A percentile compares a stretch with the other conserved stretches of the same genome.
phyloP scores from a whole-genome alignment of 2,888 invertebrate species.

The Cetonia aurata region DNA sequence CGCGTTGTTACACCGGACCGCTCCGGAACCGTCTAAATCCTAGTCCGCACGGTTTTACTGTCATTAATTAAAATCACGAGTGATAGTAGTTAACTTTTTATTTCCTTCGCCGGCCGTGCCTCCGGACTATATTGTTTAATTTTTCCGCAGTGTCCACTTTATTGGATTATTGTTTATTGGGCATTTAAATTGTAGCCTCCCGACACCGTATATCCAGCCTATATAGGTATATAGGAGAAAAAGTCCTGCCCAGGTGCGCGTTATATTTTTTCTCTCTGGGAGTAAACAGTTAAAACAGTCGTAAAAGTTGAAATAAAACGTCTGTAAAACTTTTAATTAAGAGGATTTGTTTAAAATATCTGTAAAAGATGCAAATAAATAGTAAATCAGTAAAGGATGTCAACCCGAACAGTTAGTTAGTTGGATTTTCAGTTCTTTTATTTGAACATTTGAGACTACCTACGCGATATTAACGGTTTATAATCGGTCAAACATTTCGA shows the following conservation, averaged over 20 bases:
- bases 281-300: conserved; percentile 31
- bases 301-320: conserved; percentile 36
- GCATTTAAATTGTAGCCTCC: conserved; percentile 44
- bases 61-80: conserved; percentile 64
- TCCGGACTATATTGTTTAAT: conserved; percentile 45
- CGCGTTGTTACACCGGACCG: conserved; percentile 42
- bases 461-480: too few species aligned
- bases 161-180: conserved; percentile 49
- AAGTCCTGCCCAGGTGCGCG: conserved; percentile 27
- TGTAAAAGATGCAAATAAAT: too few species aligned
- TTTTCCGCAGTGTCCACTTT: conserved; percentile 46
- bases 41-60: conserved; percentile 62
- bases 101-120: conserved; percentile 54
- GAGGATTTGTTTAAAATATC: neutral
- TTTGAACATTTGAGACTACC: too few species aligned
- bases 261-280: conserved; percentile 20
- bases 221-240: conserved; percentile 5
- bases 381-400: too few species aligned
- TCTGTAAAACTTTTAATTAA: conserved; percentile 27
- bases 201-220: conserved; percentile 22
- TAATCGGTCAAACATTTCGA: too few species aligned
- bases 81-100: conserved; percentile 62
- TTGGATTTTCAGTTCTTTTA: too few species aligned
- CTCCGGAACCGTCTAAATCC: conserved; percentile 39
- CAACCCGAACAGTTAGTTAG: too few species aligned